phyloP scores from a whole-genome alignment of 2,888 invertebrate genomes.

The Lordiphosa fenestrarum region DNA sequence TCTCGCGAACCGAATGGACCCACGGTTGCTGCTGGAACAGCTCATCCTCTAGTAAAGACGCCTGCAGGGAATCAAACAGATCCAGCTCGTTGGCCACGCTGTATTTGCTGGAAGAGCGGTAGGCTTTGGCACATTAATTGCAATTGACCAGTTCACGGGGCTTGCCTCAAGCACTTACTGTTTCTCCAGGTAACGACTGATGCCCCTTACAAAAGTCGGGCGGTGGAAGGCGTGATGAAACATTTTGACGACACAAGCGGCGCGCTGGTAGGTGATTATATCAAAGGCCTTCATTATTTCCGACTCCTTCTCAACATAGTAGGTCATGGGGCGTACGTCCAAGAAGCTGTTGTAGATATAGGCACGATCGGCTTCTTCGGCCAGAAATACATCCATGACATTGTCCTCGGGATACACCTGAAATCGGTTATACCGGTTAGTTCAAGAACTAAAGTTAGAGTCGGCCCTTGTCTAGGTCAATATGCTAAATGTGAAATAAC shows the following conservation, averaged over 20 bases:
- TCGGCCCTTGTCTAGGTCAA: too few species aligned
- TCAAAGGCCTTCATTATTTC: constrained; percentile 81
- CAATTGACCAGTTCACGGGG: constrained; percentile 62
- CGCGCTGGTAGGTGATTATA: constrained; percentile 85
- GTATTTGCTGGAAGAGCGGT: constrained; percentile 73
- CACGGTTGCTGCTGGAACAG: constrained; percentile 49
- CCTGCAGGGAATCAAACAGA: constrained; percentile 72
- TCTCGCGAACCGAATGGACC: constrained; percentile 78
- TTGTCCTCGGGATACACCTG: constrained; percentile 85
- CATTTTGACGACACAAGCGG: constrained; percentile 77
- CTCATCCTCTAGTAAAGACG: constrained; percentile 57
- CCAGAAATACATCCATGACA: constrained; percentile 83
- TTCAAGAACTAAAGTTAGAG: background rate
- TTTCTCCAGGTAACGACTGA: constrained; percentile 67
- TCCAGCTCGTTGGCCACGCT: constrained; percentile 74
- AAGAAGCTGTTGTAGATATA: constrained; percentile 69
- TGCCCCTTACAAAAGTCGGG: constrained; percentile 70
- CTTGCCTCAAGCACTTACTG: constrained; percentile 69
- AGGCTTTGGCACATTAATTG: constrained; percentile 75
- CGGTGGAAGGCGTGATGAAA: constrained; percentile 78
- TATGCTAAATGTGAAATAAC: too few species aligned
- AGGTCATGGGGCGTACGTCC: constrained; percentile 71
- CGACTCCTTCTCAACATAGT: constrained; percentile 74
- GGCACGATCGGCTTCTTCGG: constrained; percentile 78
- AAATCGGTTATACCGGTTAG: too few species aligned